A percentile compares a stretch with the other conserved stretches of the same genome.
These are phyloP conservation scores for Nebria salina DNA, from an alignment of 2,888 invertebrate genomes.

Conservation along the genomic window DNA sequence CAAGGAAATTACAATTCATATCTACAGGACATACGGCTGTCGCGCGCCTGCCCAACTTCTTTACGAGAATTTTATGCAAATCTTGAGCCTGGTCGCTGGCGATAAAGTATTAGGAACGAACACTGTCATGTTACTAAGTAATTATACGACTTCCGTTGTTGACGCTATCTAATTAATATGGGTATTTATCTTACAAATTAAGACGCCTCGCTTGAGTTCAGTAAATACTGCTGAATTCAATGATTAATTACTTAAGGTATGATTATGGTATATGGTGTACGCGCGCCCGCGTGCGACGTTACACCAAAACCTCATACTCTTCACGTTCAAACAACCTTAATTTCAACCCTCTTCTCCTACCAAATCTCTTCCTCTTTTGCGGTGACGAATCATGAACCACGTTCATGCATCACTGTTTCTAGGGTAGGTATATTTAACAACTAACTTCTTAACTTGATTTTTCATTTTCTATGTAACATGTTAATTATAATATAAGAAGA, in stretches of 20 bases:
- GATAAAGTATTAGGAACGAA: constrained; percentile 63
- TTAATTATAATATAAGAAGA: too few relatives aligned
- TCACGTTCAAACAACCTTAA: neutral
- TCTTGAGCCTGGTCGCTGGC: constrained; percentile 57
- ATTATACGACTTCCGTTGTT: constrained; percentile 62
- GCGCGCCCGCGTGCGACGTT: neutral
- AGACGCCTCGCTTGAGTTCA: constrained; percentile 61
- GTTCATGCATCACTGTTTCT: neutral
- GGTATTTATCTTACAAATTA: constrained; percentile 63
- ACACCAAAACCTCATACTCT: neutral
- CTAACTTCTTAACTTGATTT: neutral
- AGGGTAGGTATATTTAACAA: neutral
- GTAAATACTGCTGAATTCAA: constrained; percentile 61
- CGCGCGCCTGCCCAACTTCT: constrained; percentile 46
- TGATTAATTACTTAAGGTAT: constrained; percentile 62
- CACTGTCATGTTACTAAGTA: constrained; percentile 61
- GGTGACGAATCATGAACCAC: neutral
- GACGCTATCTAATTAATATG: constrained; percentile 63
- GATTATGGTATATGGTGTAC: constrained; percentile 28
- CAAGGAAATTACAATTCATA: constrained; percentile 45
- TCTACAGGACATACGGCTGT: constrained; percentile 42
- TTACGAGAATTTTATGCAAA: constrained; percentile 60
- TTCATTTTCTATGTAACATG: too few relatives aligned
- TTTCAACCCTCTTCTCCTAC: neutral
- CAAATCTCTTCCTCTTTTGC: neutral